Evolutionary conservation across 2,113 vertebrate species (phyloP).

Genomic region (Azemiops feae): DNA sequence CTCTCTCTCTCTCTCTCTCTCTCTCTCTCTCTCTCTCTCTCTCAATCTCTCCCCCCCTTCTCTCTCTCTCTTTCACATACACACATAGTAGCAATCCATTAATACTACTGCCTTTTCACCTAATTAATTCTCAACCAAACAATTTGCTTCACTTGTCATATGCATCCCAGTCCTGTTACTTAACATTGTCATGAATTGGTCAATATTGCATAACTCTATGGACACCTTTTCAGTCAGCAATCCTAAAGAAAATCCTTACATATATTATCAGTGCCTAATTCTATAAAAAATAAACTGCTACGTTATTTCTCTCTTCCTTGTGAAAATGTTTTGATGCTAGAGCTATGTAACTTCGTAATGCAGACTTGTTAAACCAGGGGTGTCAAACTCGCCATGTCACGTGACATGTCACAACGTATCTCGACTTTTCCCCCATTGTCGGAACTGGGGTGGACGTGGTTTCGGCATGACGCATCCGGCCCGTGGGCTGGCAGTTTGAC

Average conservation of each 20-base stretch:
- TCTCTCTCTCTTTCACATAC: no score
- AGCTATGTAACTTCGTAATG: neutral
- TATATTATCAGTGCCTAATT: neutral
- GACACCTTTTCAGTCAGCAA: neutral
- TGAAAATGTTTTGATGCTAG: neutral
- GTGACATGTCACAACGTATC: no score
- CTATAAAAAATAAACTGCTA: slow-evolving; percentile 17
- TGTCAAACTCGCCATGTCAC: no score
- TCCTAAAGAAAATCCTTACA: neutral
- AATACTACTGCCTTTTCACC: neutral
- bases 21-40: no score
- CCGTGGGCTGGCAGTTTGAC: no score
- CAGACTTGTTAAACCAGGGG: neutral
- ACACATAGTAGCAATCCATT: neutral
- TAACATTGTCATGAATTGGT: neutral
- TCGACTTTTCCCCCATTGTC: no score
- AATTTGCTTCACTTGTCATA: neutral
- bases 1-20: no score
- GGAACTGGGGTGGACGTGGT: no score
- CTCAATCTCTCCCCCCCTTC: no score
- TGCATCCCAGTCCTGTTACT: neutral
- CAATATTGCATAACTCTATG: neutral
- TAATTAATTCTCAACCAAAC: neutral
- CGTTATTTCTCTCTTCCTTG: neutral
- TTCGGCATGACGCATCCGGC: no score